These are phyloP conservation scores for Polyodon spathula DNA, from an alignment of 2,113 vertebrate species.

Conservation along the genomic window DNA sequence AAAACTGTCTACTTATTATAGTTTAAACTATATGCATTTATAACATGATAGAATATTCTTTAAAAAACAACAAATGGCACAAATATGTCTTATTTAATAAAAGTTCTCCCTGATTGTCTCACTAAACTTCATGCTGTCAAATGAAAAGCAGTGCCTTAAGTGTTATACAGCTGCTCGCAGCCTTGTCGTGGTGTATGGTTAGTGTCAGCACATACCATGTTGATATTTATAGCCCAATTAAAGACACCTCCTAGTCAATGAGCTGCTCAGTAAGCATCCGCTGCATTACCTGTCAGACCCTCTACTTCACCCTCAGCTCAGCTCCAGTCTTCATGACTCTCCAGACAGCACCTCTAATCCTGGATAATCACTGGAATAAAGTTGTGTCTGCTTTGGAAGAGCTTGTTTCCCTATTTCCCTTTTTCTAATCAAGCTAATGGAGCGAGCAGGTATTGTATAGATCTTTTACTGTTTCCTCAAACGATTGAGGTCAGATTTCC, in stretches of 20 bases:
- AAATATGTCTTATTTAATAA: background rate
- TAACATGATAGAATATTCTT: too few relatives aligned
- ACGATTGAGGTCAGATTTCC: conserved; percentile 62
- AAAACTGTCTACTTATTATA: too few relatives aligned
- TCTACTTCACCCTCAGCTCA: conserved; percentile 57
- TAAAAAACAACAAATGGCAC: too few relatives aligned
- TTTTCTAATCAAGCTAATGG: conserved; percentile 89
- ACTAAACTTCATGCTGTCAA: conserved; percentile 2
- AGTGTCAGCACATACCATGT: conserved; percentile 49
- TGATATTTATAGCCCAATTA: conserved; percentile 69
- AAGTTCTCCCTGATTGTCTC: conserved; percentile 1
- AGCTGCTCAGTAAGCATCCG: conserved; percentile 57
- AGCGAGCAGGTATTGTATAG: conserved; percentile 79
- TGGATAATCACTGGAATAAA: conserved; percentile 77
- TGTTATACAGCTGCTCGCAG: conserved; percentile 5
- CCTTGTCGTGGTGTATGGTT: conserved; percentile 36
- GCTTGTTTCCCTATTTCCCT: conserved; percentile 50
- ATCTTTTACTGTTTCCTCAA: conserved; percentile 72
- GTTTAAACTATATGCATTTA: too few relatives aligned
- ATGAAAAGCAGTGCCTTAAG: background rate
- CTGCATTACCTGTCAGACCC: conserved; percentile 74
- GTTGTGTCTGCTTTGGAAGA: conserved; percentile 64
- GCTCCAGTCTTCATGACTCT: conserved; percentile 52
- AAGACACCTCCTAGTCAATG: conserved; percentile 60
- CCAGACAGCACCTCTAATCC: conserved; percentile 63